These are phyloP conservation scores for Anorthoa munda DNA, from an alignment of 2,888 invertebrate genomes.

Conservation along the genomic window DNA sequence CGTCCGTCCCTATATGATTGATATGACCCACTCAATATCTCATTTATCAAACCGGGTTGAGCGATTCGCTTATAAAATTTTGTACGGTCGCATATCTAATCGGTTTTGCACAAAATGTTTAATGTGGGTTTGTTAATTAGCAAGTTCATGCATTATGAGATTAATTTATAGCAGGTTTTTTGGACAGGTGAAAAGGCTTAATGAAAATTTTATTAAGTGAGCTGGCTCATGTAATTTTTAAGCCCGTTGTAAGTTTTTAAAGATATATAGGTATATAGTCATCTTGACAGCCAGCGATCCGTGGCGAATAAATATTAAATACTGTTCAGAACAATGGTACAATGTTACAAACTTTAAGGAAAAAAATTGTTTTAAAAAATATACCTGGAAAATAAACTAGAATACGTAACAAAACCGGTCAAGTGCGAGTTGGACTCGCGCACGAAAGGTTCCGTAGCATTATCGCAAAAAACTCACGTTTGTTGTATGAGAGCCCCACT, in stretches of 20 bases:
- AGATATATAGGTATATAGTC: background rate
- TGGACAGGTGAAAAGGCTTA: constrained; percentile 4
- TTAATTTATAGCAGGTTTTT: constrained; percentile 16
- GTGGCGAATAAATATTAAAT: background rate
- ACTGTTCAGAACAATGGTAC: background rate
- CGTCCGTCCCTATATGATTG: constrained; percentile 59
- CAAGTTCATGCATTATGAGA: constrained; percentile 13
- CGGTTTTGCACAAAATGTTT: constrained; percentile 22
- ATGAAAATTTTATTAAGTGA: constrained; percentile 1
- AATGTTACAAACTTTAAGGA: background rate
- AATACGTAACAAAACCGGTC: too few species aligned
- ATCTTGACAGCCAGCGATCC: background rate
- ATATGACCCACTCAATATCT: constrained; percentile 65
- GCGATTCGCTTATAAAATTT: constrained; percentile 48
- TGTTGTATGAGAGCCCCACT: too few species aligned
- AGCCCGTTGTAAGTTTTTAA: background rate
- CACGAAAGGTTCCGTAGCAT: too few species aligned
- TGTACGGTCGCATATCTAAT: constrained; percentile 34
- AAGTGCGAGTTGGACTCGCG: too few species aligned
- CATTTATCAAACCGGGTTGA: constrained; percentile 63
- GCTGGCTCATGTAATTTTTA: background rate
- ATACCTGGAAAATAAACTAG: background rate
- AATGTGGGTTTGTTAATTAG: constrained; percentile 44
- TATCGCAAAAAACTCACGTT: too few species aligned
- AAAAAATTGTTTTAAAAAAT: background rate